Conservation (phyloP, 2,888 invertebrate species). For the Tipula lateralis region DNA sequence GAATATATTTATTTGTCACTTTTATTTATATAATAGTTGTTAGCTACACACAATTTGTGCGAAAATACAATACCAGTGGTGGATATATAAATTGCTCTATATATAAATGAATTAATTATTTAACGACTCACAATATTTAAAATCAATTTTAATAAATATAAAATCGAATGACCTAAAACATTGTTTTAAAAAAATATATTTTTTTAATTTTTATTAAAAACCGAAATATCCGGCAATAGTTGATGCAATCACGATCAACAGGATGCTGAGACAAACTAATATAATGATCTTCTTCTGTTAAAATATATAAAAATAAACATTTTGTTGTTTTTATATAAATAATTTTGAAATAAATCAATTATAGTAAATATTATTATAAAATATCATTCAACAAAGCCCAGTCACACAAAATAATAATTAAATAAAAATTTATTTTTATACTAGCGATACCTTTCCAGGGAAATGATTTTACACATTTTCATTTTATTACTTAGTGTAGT, state of each 20-base stretch:
- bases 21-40: neutral
- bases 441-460: constrained; percentile 27
- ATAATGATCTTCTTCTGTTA: constrained; percentile 92
- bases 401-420: neutral
- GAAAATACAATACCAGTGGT: constrained; percentile 11
- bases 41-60: constrained; percentile 19
- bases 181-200: neutral
- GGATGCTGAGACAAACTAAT: constrained; percentile 78
- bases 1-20: constrained; percentile 11
- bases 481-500: constrained; percentile 25
- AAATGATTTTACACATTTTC: constrained; percentile 26
- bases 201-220: constrained; percentile 39
- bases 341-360: neutral
- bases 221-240: constrained; percentile 64
- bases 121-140: neutral
- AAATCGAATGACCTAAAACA: neutral
- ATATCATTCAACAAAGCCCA: neutral
- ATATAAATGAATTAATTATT: neutral
- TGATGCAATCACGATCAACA: constrained; percentile 65
- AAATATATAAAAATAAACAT: constrained; percentile 40
- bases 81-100: neutral
- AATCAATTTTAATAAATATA: neutral
- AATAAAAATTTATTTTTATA: constrained; percentile 14
- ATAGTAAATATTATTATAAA: constrained; percentile 8
- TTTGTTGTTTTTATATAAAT: constrained; percentile 31